A percentile compares a stretch with the other conserved stretches of the same genome.
These are phyloP conservation scores for Asobara japonica DNA, from an alignment of 1,140 invertebrate genomes.

Conservation along the genomic window DNA sequence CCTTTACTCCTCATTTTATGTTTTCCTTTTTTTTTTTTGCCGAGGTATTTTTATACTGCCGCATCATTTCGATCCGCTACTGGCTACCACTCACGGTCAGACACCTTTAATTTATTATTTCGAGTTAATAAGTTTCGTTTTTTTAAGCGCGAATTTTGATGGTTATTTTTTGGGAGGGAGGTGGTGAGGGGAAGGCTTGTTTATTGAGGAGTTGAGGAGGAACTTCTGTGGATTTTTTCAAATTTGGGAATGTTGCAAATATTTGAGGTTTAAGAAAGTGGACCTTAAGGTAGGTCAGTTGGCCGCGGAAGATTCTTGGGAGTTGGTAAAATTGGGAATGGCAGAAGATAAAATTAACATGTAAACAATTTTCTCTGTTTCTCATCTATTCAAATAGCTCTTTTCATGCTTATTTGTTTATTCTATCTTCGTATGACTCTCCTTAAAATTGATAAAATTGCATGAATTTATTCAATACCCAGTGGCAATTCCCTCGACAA, in stretches of 20 bases:
- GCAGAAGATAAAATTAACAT: no score
- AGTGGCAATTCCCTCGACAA: not conserved
- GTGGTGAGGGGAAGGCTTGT: not conserved
- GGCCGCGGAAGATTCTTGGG: no score
- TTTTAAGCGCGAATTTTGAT: not conserved
- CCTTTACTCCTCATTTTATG: constrained; percentile 22
- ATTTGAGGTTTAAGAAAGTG: no score
- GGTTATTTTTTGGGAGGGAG: not conserved
- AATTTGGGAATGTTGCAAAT: no score
- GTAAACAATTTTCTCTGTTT: no score
- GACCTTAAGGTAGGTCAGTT: no score
- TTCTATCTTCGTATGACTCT: not conserved
- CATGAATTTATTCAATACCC: constrained; percentile 9
- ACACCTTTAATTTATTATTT: constrained; percentile 1
- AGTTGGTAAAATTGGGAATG: no score
- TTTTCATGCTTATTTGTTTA: not conserved
- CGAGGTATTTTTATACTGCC: not conserved
- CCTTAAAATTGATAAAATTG: not conserved
- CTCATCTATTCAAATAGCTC: not conserved
- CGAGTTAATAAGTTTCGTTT: not conserved
- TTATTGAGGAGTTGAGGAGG: not conserved
- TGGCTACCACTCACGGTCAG: constrained; percentile 39
- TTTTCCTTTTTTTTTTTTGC: constrained; percentile 16
- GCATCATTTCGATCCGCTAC: constrained; percentile 46
- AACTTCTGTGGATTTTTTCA: not conserved